These are phyloP conservation scores for Thecophora atra DNA, from an alignment of 2,888 invertebrate species.

Conservation along the genomic window DNA sequence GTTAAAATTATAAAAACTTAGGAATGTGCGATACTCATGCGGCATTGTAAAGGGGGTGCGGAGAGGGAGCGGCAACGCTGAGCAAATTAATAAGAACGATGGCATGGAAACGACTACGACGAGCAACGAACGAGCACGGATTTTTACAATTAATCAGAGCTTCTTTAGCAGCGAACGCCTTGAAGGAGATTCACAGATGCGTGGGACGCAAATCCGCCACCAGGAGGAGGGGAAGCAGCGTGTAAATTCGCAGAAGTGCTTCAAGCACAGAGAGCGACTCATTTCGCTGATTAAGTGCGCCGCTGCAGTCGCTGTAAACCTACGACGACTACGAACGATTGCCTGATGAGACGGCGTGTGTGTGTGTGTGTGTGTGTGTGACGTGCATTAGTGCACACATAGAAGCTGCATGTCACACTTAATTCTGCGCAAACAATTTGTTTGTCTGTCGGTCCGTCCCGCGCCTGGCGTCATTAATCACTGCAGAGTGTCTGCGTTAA, in stretches of 20 bases:
- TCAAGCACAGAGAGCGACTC: neutral
- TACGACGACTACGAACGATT: neutral
- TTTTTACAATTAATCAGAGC: conserved; percentile 8
- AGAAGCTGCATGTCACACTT: neutral
- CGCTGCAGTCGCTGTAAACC: neutral
- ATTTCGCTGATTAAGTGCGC: neutral
- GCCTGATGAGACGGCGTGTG: neutral
- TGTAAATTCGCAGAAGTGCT: neutral
- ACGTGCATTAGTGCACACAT: neutral
- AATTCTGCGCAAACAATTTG: conserved; percentile 7
- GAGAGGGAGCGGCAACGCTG: too few relatives aligned
- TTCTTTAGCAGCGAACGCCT: neutral
- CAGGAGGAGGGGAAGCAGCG: neutral
- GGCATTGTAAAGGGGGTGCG: neutral
- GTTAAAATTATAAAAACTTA: conserved; percentile 8
- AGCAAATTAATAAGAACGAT: too few relatives aligned
- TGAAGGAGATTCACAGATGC: neutral
- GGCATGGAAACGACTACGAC: neutral
- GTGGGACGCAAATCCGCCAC: neutral
- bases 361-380: neutral
- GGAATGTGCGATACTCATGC: neutral
- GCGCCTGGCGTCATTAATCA: neutral
- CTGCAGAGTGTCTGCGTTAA: neutral
- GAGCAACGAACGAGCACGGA: neutral
- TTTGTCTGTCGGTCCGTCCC: neutral